Evolutionary conservation across 2,113 vertebrate species (phyloP).

Genomic region (Psammodynastes pulverulentus): DNA sequence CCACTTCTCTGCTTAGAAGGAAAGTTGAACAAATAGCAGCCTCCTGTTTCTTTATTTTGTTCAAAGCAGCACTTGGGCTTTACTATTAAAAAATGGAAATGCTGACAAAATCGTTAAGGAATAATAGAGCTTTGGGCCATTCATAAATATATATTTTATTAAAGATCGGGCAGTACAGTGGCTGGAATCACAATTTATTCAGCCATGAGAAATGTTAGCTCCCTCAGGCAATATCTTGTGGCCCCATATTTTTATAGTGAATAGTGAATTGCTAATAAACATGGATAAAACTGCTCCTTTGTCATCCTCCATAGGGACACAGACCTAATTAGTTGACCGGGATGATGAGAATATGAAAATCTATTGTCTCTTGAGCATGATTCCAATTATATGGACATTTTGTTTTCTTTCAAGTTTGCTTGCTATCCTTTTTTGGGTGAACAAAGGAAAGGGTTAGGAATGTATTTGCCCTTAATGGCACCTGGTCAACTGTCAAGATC

Average conservation of each 20-base stretch:
- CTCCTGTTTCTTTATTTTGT: neutral
- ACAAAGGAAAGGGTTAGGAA: constrained; percentile 38
- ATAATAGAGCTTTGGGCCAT: neutral
- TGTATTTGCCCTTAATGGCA: constrained; percentile 37
- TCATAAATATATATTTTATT: neutral
- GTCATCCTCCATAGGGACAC: constrained; percentile 25
- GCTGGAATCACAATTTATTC: neutral
- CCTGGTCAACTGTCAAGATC: constrained; percentile 39
- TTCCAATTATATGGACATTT: constrained; percentile 44
- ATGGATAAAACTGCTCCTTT: constrained; percentile 35
- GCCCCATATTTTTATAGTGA: neutral
- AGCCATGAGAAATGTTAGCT: constrained; percentile 15
- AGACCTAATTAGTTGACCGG: constrained; percentile 47
- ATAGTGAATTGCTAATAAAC: constrained; percentile 24
- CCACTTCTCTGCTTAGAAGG: neutral
- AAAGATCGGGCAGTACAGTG: too few species aligned
- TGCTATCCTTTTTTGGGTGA: constrained; percentile 42
- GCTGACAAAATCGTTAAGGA: neutral
- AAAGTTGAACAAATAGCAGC: neutral
- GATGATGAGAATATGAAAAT: constrained; percentile 30
- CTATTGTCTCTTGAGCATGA: constrained; percentile 30
- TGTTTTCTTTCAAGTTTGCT: constrained; percentile 30
- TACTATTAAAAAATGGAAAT: neutral
- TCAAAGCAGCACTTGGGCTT: neutral
- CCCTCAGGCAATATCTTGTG: neutral